A percentile compares a stretch with the other conserved stretches of the same genome.
phyloP scores from a whole-genome alignment of 2,888 invertebrate genomes.

The Nemapogon koenigi region DNA sequence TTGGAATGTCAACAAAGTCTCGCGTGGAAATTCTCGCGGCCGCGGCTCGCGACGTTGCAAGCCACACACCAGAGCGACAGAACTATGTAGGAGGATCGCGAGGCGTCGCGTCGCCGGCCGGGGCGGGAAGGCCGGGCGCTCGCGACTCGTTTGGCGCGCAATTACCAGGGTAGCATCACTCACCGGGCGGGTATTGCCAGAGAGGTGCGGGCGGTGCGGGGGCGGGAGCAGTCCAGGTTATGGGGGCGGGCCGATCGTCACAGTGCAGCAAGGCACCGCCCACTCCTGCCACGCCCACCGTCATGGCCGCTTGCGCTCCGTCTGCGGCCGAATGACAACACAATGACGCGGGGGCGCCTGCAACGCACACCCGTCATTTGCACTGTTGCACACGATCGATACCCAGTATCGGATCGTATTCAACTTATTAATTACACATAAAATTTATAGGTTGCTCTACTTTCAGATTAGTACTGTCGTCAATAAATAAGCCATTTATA shows the following conservation, averaged over 20 bases:
- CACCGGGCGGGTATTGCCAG: constrained; percentile 82
- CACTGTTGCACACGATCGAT: no score
- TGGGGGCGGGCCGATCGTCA: constrained; percentile 67
- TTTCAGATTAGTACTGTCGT: no score
- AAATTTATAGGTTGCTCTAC: no score
- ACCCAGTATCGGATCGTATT: no score
- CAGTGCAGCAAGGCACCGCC: constrained; percentile 68
- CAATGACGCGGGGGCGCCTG: constrained; percentile 39
- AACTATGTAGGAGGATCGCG: constrained; percentile 36
- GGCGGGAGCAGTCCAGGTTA: constrained; percentile 63
- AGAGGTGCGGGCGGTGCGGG: constrained; percentile 72
- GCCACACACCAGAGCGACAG: constrained; percentile 52
- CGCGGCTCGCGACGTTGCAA: no score
- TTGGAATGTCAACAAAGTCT: constrained; percentile 10
- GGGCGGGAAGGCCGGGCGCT: constrained; percentile 20
- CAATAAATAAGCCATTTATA: no score
- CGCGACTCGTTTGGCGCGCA: constrained; percentile 63
- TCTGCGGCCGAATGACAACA: constrained; percentile 54
- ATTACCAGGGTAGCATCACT: constrained; percentile 58
- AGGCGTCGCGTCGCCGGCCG: constrained; percentile 16
- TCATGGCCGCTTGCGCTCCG: constrained; percentile 71
- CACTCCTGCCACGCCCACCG: constrained; percentile 64
- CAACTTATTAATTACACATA: no score
- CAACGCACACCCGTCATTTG: constrained; percentile 23
- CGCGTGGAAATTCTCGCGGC: no score